Base-by-base conservation (phyloP, 2,797 vertebrate genomes). In the Buphagus erythrorhynchus region DNA sequence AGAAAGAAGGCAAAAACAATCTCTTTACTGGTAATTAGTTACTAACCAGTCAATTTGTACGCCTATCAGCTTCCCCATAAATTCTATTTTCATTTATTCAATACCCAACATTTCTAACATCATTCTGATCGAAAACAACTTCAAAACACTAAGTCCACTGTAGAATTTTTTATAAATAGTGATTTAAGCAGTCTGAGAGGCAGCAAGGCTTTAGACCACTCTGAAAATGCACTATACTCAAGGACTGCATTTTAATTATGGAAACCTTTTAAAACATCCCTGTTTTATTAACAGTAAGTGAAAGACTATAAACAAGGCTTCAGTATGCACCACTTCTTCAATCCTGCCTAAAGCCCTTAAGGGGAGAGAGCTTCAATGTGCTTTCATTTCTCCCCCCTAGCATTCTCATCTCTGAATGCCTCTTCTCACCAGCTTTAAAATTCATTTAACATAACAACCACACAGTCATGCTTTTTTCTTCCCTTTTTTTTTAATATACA, bases 21-120 rank as follows among this genome's bases (percentile, higher is more conserved):
- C 88, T 87, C 96, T 88, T 94, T 92, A 91, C 87, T 90, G 90
- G 97, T 97, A 98, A 98, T 98, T 97, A 98, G 97, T 97, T 97
- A 97, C 97, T 93, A 98, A 96, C 95, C 94, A 87, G 94, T 91
- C 42, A 79, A 91, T 97, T 87, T 91, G 80, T 94, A 96, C 46
- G 88, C 79, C 93, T 96, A 94, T 88, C 93, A 94, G 93, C 79
- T 86, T 95, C 38, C 63, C 49, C 58, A 22, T 66, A 59, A 46
- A 84, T 91, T 94, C 92, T 95, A 78, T 90, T 97, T 96, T 90
- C 84, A 86, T 90, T 85, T 93, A 94, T 90, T 95, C 92, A 90
- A 82, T 91, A 94, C 15, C 26, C 54, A 86, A 55, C 72, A 55
- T 91, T 90, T 90, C 90, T 82, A 96, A 88, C 63, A 96, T 93